Evolutionary conservation across 2,888 invertebrate genomes (phyloP), one percentile per base, ranked within the genome.

Genomic region (Drosophila kuntzei): DNA sequence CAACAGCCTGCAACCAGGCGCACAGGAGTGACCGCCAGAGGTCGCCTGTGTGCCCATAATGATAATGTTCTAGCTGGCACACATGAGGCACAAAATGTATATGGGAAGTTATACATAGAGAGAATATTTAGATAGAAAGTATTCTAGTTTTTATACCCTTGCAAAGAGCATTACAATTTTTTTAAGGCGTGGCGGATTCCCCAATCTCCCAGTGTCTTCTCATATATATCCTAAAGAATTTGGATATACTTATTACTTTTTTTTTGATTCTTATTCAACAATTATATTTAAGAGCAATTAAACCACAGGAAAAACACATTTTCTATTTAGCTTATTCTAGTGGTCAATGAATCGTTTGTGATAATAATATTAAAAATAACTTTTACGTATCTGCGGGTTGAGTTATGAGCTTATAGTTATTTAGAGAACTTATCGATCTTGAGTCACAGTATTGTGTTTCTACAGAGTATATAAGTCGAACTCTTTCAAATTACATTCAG

Each of bases 11-110:
- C 75, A 71, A 46, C 60, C 32, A 43, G 63, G 65, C 74, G 74
- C 79, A 72, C 74, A 67, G 65, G 51, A 71, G 85, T 71, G 77
- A 72, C 64, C 87, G 70, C 50, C 79, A 68, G 67, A 65, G 70
- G 76, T 83, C 70, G 63, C 51, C 41, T n/a, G 18, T 53, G 61
- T 47, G 59, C 34, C 34, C 49, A 18, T 41, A 29, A 25, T 43
- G 39, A 58, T 74, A 55, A 51, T 55, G 46, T 46, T 22, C 22
- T 20, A 50, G 27, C 36, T 32, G 36, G 6, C 25, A 29, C 25
- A 44, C 25, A 44, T 25, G n/a, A 25, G 41, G 22, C 20, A 16
- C 14, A 9, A 27, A 4, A 44, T 25, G n/a, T 27, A n/a, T n/a
- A 22, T 11, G 8, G 3, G 9, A 8, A 27, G 27, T 27, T 27